These are phyloP conservation scores for Irena cyanogastra DNA, from an alignment of 2,113 vertebrate genomes.

Conservation along the genomic window DNA sequence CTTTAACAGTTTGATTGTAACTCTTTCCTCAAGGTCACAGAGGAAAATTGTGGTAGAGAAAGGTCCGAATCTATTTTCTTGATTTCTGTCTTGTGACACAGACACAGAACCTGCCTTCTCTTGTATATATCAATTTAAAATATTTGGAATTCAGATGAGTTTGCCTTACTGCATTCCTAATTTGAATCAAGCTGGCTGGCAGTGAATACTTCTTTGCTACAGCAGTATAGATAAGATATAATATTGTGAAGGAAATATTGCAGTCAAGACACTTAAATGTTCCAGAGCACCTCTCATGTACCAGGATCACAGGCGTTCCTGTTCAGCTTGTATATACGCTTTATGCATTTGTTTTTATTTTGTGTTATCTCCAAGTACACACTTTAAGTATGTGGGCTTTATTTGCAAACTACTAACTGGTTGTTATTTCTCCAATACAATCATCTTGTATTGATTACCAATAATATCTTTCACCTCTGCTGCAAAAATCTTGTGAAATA, in stretches of 20 bases:
- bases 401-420: not conserved
- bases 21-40: not conserved
- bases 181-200: not conserved
- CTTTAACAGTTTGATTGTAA: not conserved
- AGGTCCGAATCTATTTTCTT: not conserved
- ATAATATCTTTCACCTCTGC: not conserved
- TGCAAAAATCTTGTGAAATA: not conserved
- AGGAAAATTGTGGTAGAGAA: not conserved
- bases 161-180: slow-evolving; percentile 41
- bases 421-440: not conserved
- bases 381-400: not conserved
- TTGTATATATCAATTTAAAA: slow-evolving; percentile 33
- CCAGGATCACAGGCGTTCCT: not conserved
- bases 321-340: not conserved
- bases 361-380: not conserved
- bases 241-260: not conserved
- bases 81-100: not conserved
- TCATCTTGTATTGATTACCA: not conserved
- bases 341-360: not conserved
- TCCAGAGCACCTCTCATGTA: not conserved
- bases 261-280: not conserved
- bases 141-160: slow-evolving; percentile 52
- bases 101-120: not conserved
- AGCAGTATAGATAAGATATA: not conserved
- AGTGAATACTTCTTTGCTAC: not conserved